Percentiles rank a stretch among this genome's conserved stretches.
These are phyloP conservation scores for Tryphoninae sp. DNA, from an alignment of 2,888 invertebrate species.

Conservation along the genomic window DNA sequence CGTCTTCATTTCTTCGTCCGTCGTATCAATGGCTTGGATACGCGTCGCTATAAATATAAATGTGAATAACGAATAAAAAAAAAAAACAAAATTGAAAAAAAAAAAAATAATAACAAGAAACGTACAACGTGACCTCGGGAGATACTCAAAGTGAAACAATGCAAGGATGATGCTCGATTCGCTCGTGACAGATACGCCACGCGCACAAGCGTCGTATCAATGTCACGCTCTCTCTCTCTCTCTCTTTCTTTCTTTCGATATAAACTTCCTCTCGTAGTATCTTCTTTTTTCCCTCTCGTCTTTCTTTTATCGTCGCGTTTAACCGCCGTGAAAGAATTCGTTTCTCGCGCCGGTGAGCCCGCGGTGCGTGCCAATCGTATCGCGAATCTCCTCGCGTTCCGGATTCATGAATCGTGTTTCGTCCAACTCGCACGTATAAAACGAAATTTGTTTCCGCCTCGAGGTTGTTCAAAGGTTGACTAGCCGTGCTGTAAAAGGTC, in stretches of 20 bases:
- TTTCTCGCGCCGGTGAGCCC: too few species aligned
- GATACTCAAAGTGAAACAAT: slow-evolving; percentile 13
- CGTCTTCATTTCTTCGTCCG: not conserved
- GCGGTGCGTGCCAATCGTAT: too few species aligned
- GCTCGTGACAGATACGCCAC: slow-evolving; percentile 14
- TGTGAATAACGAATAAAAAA: not conserved
- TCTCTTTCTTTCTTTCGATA: too few species aligned
- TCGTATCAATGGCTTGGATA: not conserved
- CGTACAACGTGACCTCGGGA: slow-evolving; percentile 35
- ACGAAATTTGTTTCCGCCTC: not conserved
- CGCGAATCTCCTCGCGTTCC: not conserved
- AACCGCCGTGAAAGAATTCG: too few species aligned
- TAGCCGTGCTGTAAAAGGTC: slow-evolving; percentile 28
- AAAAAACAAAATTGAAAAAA: not conserved
- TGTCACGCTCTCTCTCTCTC: too few species aligned
- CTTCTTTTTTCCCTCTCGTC: too few species aligned
- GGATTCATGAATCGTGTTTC: not conserved
- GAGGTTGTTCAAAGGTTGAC: slow-evolving; percentile 46
- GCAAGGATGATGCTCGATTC: slow-evolving; percentile 29
- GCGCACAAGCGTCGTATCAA: not conserved
- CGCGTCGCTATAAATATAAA: slow-evolving; percentile 32
- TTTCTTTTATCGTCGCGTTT: too few species aligned
- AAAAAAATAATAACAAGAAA: too few species aligned
- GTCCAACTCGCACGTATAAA: not conserved
- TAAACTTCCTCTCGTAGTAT: too few species aligned